Percentiles rank a stretch among this genome's conserved stretches.
These are phyloP conservation scores for cat (Felis catus) DNA, from an alignment of 2,113 vertebrate genomes.

Conservation along the genomic window F.catus_Fca126_mat1.0 CM031412.1:69239001-69239500, in stretches of 20 bases:
- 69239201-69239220: neutral
- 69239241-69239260: neutral
- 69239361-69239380: neutral
- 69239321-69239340: neutral
- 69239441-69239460: neutral
- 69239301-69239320: neutral
- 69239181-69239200: neutral
- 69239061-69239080: rapidly evolving
- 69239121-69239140: neutral
- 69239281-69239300: neutral
- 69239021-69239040: neutral
- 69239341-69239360: neutral
- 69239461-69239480: neutral
- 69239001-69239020: neutral
- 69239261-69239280: neutral
- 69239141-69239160: neutral
- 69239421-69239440: neutral
- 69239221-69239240: neutral
- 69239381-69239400: neutral
- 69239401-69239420: rapidly evolving
- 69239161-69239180: neutral
- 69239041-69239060: neutral
- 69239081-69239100: neutral
- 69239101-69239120: neutral
- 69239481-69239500: neutral